phyloP scores from a whole-genome alignment of 2,113 vertebrate species.

The Sander vitreus region DNA sequence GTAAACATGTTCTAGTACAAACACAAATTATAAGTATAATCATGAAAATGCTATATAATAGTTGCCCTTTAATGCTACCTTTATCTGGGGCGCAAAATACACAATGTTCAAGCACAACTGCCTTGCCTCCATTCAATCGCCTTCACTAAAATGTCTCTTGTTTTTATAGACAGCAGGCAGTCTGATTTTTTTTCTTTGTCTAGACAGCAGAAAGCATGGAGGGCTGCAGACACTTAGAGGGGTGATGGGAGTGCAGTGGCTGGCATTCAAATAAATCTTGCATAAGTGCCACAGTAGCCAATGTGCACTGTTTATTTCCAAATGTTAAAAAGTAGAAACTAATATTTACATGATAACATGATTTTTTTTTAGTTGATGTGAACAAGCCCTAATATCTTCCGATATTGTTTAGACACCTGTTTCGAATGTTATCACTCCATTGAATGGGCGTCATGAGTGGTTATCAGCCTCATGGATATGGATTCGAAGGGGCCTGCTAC shows the following conservation, averaged over 20 bases:
- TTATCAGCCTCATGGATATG: no score
- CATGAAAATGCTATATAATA: no score
- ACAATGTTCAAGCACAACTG: neutral
- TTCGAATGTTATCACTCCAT: no score
- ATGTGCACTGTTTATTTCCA: neutral
- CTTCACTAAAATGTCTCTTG: slow-evolving; percentile 29
- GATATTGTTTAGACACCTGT: neutral
- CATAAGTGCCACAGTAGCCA: slow-evolving; percentile 1
- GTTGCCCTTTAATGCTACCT: no score
- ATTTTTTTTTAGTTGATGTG: neutral
- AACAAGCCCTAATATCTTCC: neutral
- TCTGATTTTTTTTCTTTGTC: slow-evolving; percentile 53
- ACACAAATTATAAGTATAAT: no score
- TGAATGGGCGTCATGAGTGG: no score
- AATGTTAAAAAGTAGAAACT: neutral
- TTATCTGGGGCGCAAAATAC: neutral
- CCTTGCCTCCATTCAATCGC: slow-evolving; percentile 19
- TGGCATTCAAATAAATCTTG: slow-evolving; percentile 41
- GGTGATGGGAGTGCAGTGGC: slow-evolving; percentile 5
- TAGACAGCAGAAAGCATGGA: slow-evolving; percentile 34
- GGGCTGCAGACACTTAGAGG: slow-evolving; percentile 20
- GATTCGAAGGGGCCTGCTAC: no score
- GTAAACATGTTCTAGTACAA: no score
- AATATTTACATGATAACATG: neutral
- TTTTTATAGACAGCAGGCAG: slow-evolving; percentile 35